phyloP scores from a whole-genome alignment of 2,113 vertebrate species.

The Hemicordylus capensis region DNA sequence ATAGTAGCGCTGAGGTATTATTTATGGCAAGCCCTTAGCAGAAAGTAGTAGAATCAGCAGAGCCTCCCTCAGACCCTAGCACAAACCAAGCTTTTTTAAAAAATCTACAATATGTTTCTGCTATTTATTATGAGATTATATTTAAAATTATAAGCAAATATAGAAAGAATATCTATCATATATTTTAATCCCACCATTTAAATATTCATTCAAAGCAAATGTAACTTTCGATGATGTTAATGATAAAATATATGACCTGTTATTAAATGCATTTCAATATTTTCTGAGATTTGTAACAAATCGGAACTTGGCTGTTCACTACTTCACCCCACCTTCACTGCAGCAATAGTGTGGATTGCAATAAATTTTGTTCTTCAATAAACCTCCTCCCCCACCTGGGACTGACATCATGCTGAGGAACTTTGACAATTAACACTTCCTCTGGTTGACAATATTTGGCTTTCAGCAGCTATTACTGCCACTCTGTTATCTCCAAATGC shows the following conservation, averaged over 20 bases:
- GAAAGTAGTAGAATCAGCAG: neutral
- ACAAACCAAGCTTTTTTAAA: conserved; percentile 1
- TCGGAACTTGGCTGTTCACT: conserved; percentile 35
- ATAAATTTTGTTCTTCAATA: conserved; percentile 45
- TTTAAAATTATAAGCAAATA: neutral
- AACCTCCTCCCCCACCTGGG: conserved; percentile 34
- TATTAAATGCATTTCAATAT: conserved; percentile 33
- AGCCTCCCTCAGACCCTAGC: neutral
- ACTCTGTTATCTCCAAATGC: conserved; percentile 19
- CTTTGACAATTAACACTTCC: conserved; percentile 64
- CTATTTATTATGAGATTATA: conserved; percentile 27
- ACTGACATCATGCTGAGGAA: conserved; percentile 44
- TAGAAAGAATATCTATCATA: conserved; percentile 9
- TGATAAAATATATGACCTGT: neutral
- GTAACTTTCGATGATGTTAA: conserved; percentile 9
- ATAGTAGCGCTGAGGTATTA: neutral
- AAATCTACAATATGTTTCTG: neutral
- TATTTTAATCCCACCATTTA: conserved; percentile 49
- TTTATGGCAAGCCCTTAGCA: neutral
- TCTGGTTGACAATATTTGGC: conserved; percentile 45
- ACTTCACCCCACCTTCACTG: conserved; percentile 39
- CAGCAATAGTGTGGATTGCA: conserved; percentile 27
- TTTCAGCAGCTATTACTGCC: conserved; percentile 33
- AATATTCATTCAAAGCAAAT: conserved; percentile 50
- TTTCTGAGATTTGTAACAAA: conserved; percentile 46